Evolutionary conservation across 1,140 invertebrate genomes (phyloP), one percentile per base, ranked within the genome.

Genomic region (Atta cephalotes): DNA sequence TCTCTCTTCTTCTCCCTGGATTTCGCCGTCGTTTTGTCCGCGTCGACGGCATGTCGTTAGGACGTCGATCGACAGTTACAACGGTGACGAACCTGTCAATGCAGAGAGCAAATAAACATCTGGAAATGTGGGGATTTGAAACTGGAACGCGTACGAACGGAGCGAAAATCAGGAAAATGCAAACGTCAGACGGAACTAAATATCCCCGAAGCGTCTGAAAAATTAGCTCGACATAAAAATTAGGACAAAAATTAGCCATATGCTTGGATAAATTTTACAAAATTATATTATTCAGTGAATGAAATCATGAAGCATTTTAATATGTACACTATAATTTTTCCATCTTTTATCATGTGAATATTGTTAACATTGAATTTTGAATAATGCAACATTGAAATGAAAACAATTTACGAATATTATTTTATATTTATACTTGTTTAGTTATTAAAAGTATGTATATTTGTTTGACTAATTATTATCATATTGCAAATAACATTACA

Each of bases 11-110:
- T 81, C 31, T 62, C 18, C 74, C 80, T 74, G 80, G 28, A 76
- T 76, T 84, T 84, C 70, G 80, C 70, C 65, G 35, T 81, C 79
- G 65, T 81, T 81, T 81, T 71, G 65, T 81, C 58, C 71, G 70
- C 39, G 56, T 84, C 56, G 80, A 84, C 80, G 80, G 80, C 56
- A 62, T 84, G 58, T 84, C 80, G 80, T 84, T 84, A 84, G 80
- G n/a, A 84, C 56, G 80, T 84, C 80, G 88, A 90, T 90, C 88
- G 85, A 72, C 89, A 62, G 89, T 79, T 87, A 86, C 88, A 86
- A 70, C 84, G 89, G 86, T 90, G 89, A 89, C 89, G 89, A 90
- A 78, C 88, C 85, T 87, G 63, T 84, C 79, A 86, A 78, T 88
- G 86, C 62, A 25, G 78, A 85, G 78, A 79, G 72, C 85, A 90